These are phyloP conservation scores for Amblyopsis hoosieri DNA, from an alignment of 2,797 vertebrate genomes.

Conservation along the genomic window DNA sequence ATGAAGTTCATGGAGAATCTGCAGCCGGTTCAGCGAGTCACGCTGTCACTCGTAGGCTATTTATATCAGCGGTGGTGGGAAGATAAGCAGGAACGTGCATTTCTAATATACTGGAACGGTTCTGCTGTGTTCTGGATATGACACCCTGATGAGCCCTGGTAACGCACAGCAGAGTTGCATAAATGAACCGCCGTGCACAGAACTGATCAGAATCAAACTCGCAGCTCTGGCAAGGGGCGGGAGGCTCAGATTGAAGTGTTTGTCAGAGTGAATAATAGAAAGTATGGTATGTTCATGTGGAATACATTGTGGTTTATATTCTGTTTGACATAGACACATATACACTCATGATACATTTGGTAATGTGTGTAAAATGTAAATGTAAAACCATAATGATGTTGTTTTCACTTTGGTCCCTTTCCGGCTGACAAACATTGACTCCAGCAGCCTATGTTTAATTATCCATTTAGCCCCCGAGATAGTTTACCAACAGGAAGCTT, in stretches of 20 bases:
- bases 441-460: constrained; percentile 54
- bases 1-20: constrained; percentile 53
- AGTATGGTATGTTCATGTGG: too few relatives aligned
- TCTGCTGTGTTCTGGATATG: not conserved
- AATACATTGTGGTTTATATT: too few relatives aligned
- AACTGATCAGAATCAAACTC: constrained; percentile 28
- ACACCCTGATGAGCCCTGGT: constrained; percentile 1
- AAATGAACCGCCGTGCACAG: constrained; percentile 18
- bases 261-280: not conserved
- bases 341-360: not conserved
- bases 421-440: constrained; percentile 6
- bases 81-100: constrained; percentile 14
- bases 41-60: constrained; percentile 28
- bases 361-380: too few relatives aligned
- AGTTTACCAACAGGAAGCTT: constrained; percentile 77
- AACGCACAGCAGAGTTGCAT: constrained; percentile 13
- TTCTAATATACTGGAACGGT: constrained; percentile 50
- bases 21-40: constrained; percentile 27
- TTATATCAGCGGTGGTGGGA: constrained; percentile 33
- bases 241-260: constrained; percentile 37
- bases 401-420: not conserved
- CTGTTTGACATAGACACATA: not conserved
- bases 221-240: not conserved
- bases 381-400: not conserved
- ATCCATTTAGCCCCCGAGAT: constrained; percentile 65